A percentile compares a stretch with the other conserved stretches of the same genome.
Conservation (phyloP, 2,113 vertebrate species). For the Xyrauchen texanus region DNA sequence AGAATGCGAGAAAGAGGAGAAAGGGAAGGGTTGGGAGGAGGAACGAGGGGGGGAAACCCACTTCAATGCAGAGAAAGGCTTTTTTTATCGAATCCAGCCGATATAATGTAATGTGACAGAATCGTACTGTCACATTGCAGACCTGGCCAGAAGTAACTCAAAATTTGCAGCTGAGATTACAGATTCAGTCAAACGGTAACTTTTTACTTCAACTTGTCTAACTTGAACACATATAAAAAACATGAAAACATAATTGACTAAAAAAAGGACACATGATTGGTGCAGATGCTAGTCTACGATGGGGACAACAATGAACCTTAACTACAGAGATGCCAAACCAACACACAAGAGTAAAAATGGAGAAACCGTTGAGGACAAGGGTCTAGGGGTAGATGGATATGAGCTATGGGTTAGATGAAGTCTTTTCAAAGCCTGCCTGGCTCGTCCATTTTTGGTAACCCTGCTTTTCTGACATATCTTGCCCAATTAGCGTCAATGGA, state of each 20-base stretch:
- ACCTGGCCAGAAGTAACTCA: conserved; percentile 73
- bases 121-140: conserved; percentile 90
- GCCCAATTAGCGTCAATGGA: neutral
- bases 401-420: conserved; percentile 2
- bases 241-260: conserved; percentile 66
- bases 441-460: conserved; percentile 28
- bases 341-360: conserved; percentile 61
- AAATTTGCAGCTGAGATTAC: conserved; percentile 66
- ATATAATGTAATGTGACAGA: conserved; percentile 87
- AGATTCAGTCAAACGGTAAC: conserved; percentile 61
- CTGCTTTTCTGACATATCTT: neutral
- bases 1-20: conserved; percentile 61
- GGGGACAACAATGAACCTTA: conserved; percentile 69
- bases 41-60: conserved; percentile 80
- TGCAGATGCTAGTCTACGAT: conserved; percentile 43
- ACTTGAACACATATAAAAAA: conserved; percentile 63
- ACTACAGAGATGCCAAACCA: conserved; percentile 74
- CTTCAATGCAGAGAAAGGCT: conserved; percentile 83
- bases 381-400: conserved; percentile 12
- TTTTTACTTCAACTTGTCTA: conserved; percentile 55
- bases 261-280: conserved; percentile 49
- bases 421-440: conserved; percentile 28
- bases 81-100: conserved; percentile 76
- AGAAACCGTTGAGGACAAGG: conserved; percentile 57
- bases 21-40: conserved; percentile 63